Percentiles rank a stretch among this genome's conserved stretches.
These are phyloP conservation scores for Bubo bubo DNA, from an alignment of 2,113 vertebrate genomes.

Conservation along the genomic window DNA sequence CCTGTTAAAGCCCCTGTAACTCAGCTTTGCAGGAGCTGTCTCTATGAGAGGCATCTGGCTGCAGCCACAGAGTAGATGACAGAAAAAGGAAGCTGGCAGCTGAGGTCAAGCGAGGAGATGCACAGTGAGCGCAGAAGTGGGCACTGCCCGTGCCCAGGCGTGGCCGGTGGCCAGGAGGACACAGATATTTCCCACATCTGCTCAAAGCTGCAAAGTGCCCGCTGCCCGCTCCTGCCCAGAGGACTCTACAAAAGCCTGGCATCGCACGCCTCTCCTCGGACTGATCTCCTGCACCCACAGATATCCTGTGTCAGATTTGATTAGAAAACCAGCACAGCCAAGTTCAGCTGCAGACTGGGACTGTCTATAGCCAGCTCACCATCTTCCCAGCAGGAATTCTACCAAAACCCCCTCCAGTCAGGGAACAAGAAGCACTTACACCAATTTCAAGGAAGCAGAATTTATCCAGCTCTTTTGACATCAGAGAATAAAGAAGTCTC, in stretches of 20 bases:
- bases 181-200: accelerated
- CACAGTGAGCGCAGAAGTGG: accelerated
- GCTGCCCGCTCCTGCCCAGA: background rate
- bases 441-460: accelerated
- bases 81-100: background rate
- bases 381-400: background rate
- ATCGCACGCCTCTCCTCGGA: background rate
- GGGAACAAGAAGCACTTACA: background rate
- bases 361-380: background rate
- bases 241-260: background rate
- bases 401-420: background rate
- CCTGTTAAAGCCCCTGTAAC: accelerated
- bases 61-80: background rate
- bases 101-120: background rate
- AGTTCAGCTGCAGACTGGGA: background rate
- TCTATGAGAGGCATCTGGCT: background rate
- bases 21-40: background rate
- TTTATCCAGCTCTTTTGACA: background rate
- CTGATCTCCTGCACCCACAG: background rate
- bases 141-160: background rate
- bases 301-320: background rate
- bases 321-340: background rate
- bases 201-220: background rate
- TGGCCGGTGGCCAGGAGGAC: background rate
- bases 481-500: background rate